These are phyloP conservation scores for Conchocele bisecta DNA, from an alignment of 2,888 invertebrate genomes.

Conservation along the genomic window DNA sequence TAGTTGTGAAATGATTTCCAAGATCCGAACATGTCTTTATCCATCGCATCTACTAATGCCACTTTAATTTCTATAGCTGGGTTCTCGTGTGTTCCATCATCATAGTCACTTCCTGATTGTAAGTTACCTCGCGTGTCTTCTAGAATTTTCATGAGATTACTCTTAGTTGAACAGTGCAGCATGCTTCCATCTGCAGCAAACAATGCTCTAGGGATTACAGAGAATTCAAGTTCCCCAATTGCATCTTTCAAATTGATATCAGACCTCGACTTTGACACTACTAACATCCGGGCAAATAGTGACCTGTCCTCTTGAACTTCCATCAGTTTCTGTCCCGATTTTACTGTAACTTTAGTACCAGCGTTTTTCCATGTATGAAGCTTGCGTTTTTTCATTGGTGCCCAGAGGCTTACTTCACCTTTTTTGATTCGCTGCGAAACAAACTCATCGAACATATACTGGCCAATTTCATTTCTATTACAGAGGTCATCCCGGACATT, in stretches of 20 bases:
- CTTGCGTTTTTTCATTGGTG: slow-evolving; percentile 2
- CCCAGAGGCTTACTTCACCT: not conserved
- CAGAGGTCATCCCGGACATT: not conserved
- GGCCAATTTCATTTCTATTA: not conserved
- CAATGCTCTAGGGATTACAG: slow-evolving; percentile 11
- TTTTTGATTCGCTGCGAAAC: not conserved
- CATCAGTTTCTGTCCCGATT: not conserved
- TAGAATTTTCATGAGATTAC: slow-evolving; percentile 14
- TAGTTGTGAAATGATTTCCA: too few relatives aligned
- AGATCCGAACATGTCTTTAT: too few relatives aligned
- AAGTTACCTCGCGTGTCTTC: too few relatives aligned
- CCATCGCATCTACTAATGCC: too few relatives aligned
- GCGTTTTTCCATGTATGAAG: slow-evolving; percentile 5
- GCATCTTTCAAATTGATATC: slow-evolving; percentile 11
- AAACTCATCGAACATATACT: slow-evolving; percentile 4
- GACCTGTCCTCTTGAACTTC: slow-evolving; percentile 21
- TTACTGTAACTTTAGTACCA: not conserved
- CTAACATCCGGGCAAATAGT: slow-evolving; percentile 11
- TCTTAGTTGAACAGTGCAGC: slow-evolving; percentile 3
- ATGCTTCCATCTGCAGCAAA: slow-evolving; percentile 7
- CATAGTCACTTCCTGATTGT: too few relatives aligned
- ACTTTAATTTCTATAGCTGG: too few relatives aligned
- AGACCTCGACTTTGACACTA: slow-evolving; percentile 9
- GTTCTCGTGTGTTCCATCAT: too few relatives aligned
- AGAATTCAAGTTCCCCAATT: slow-evolving; percentile 10